Evolutionary conservation across 2,797 vertebrate genomes (phyloP), one percentile per base, ranked within the genome.

Genomic region (Chelonia mydas): DNA sequence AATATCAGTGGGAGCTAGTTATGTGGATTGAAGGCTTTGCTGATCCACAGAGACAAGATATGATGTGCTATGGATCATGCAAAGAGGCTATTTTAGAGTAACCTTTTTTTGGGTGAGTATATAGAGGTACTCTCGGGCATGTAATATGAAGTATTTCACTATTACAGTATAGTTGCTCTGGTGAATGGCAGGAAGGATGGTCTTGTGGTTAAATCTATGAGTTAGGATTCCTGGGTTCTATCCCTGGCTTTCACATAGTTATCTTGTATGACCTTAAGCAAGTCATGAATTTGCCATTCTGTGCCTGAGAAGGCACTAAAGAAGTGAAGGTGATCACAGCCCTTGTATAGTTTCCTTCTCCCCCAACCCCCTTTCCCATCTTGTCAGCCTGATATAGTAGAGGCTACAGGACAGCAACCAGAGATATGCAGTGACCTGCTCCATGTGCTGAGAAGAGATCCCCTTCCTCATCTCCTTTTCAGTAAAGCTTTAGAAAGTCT

Each of bases 241-340:
- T 82, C 92, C 91, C 88, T 89, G 89, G 12, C 41, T 88, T 87
- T 92, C 86, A 86, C 88, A 45, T 0, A 3, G 89, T 55, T 86
- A 92, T 49, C 57, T 51, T 81, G 50, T 84, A 77, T 93, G 81
- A 89, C 92, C 89, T 92, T 68, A 83, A 87, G 88, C 83, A 87
- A 94, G 23, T 86, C 84, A 87, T 93, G 80, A 10, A 55, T 93
- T 27, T 81, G 87, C 77, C 83, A 21, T 55, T 51, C 2, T 84
- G 41, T 15, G 82, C 92, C 91, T 92, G 81, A 92, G 94, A 96
- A 97, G 96, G 95, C 89, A 94, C 86, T 81, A 87, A 57, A 59
- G 47, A 1, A 0, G 23, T 45, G 41, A 76, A 76, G 41, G 72
- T 47, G 72, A 45, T 45, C 25, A 45, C 72, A 76, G 41, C 41